Conservation (phyloP, 2,797 vertebrate genomes). For the Poeciliopsis turneri region DNA sequence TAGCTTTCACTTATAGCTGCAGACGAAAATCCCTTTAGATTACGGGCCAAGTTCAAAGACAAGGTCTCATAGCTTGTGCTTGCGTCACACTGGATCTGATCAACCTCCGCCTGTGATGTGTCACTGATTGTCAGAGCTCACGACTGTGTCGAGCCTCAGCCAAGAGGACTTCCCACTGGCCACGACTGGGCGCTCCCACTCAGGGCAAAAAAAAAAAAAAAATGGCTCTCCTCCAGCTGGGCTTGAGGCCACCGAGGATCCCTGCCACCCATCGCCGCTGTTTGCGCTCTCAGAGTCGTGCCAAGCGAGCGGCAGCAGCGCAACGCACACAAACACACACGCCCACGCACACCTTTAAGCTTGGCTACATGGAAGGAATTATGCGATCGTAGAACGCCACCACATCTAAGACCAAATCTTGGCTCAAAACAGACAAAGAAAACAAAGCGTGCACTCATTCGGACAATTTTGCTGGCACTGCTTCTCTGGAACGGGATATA, state of each 20-base stretch:
- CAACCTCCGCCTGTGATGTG: slow-evolving; percentile 61
- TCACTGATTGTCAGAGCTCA: slow-evolving; percentile 67
- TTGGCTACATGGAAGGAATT: slow-evolving; percentile 72
- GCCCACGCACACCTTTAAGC: slow-evolving; percentile 70
- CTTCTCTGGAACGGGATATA: slow-evolving; percentile 68
- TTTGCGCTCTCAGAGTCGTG: slow-evolving; percentile 66
- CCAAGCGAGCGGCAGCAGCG: slow-evolving; percentile 47
- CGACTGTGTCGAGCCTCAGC: slow-evolving; percentile 53
- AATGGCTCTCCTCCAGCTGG: slow-evolving; percentile 79
- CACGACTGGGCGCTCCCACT: slow-evolving; percentile 71
- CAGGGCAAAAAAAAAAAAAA: slow-evolving; percentile 44
- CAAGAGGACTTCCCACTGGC: slow-evolving; percentile 74
- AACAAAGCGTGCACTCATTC: slow-evolving; percentile 80
- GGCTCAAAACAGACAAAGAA: slow-evolving; percentile 76
- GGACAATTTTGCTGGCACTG: slow-evolving; percentile 75
- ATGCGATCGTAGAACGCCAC: slow-evolving; percentile 75
- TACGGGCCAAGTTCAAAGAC: slow-evolving; percentile 8
- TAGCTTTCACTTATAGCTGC: not conserved
- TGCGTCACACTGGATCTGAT: slow-evolving; percentile 29
- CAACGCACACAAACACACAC: slow-evolving; percentile 49
- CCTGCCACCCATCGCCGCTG: slow-evolving; percentile 72
- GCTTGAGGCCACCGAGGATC: slow-evolving; percentile 75
- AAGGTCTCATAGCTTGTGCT: slow-evolving; percentile 17
- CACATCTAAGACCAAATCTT: slow-evolving; percentile 80
- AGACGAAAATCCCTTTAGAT: not conserved